Percentiles rank a stretch among this genome's conserved stretches.
These are phyloP conservation scores for Hypothenemus hampei DNA, from an alignment of 1,140 invertebrate genomes.

Conservation along the genomic window DNA sequence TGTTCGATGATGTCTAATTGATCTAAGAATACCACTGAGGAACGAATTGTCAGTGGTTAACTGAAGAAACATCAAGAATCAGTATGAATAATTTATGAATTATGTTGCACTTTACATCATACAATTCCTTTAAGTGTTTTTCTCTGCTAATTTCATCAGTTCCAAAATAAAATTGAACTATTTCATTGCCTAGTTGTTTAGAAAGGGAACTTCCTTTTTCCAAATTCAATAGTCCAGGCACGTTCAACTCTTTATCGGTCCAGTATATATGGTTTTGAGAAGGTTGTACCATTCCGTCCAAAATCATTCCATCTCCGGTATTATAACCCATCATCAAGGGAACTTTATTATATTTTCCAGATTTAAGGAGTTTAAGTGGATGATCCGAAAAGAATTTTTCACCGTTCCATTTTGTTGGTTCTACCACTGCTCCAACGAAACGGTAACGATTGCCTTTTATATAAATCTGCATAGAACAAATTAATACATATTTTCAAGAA, in stretches of 20 bases:
- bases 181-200: slow-evolving; percentile 44
- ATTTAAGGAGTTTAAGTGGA: slow-evolving; percentile 46
- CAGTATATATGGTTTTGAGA: slow-evolving; percentile 38
- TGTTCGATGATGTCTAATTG: slow-evolving; percentile 45
- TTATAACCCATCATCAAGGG: slow-evolving; percentile 54
- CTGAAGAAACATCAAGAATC: slow-evolving; percentile 17
- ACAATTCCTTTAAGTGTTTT: slow-evolving; percentile 27
- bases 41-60: slow-evolving; percentile 43
- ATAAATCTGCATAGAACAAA: neutral
- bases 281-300: slow-evolving; percentile 45
- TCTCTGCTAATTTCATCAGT: slow-evolving; percentile 40
- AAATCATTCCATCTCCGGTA: slow-evolving; percentile 41
- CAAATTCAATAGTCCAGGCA: slow-evolving; percentile 47
- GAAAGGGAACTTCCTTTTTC: slow-evolving; percentile 46
- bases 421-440: slow-evolving; percentile 50
- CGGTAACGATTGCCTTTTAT: slow-evolving; percentile 33
- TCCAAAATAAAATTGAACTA: slow-evolving; percentile 52
- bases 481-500: too few relatives aligned
- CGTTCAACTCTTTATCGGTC: slow-evolving; percentile 29
- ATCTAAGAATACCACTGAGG: slow-evolving; percentile 47
- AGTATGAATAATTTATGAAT: too few relatives aligned
- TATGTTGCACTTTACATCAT: slow-evolving; percentile 12
- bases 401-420: slow-evolving; percentile 42
- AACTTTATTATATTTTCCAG: slow-evolving; percentile 46
- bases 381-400: slow-evolving; percentile 47